Conservation (phyloP, 2,888 invertebrate species). For the Mythimna loreyi region DNA sequence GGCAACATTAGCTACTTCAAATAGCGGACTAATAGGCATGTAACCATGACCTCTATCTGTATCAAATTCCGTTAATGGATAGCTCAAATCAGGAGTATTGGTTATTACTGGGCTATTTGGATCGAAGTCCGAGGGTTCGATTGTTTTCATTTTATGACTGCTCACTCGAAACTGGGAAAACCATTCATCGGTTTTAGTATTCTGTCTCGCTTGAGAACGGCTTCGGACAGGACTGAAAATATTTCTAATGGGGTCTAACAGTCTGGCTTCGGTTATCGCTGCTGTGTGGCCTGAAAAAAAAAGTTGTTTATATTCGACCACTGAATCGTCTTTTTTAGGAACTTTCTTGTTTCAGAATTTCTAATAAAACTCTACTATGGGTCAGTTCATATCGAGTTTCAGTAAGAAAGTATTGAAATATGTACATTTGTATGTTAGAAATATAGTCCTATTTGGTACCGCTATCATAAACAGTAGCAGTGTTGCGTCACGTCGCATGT, state of each 20-base stretch:
- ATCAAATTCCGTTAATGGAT: constrained; percentile 1
- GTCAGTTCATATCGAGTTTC: too few species aligned
- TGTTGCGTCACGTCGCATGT: too few species aligned
- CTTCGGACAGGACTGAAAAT: constrained; percentile 26
- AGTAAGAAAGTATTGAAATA: too few species aligned
- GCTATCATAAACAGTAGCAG: too few species aligned
- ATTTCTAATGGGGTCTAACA: constrained; percentile 36
- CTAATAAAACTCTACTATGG: not conserved
- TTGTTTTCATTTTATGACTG: not conserved
- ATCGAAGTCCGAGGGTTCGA: not conserved
- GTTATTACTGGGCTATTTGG: constrained; percentile 1
- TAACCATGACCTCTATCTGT: constrained; percentile 9
- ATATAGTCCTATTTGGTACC: too few species aligned
- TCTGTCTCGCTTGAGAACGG: not conserved
- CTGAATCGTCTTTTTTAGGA: not conserved
- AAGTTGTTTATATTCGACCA: not conserved
- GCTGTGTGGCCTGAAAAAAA: constrained; percentile 42
- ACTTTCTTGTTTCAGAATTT: not conserved
- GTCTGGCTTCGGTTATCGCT: constrained; percentile 20
- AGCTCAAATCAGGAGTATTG: not conserved
- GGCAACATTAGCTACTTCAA: not conserved
- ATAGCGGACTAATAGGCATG: not conserved
- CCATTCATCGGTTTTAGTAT: constrained; percentile 12
- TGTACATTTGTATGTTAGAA: too few species aligned
- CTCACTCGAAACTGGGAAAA: constrained; percentile 23